Evolutionary conservation across 2,888 invertebrate genomes (phyloP).

Genomic region (Coenonympha glycerion): DNA sequence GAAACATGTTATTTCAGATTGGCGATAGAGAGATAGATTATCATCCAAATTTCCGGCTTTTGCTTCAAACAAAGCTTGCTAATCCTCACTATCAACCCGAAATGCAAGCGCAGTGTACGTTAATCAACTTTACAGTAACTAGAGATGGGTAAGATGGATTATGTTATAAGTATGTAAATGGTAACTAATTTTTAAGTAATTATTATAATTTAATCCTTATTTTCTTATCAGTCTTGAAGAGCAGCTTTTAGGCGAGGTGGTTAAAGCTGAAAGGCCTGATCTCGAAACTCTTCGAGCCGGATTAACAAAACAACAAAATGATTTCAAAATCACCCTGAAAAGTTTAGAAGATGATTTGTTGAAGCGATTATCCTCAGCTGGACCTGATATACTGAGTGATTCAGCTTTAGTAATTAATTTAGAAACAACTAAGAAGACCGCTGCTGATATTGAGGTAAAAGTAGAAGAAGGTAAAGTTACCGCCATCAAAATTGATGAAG

Average conservation of each 20-base stretch:
- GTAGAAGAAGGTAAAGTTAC: constrained; percentile 91
- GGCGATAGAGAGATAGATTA: constrained; percentile 96
- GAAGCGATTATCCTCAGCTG: constrained; percentile 89
- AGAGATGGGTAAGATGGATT: constrained; percentile 81
- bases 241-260: constrained; percentile 93
- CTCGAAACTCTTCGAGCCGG: constrained; percentile 87
- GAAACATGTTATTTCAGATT: constrained; percentile 78
- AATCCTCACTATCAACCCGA: constrained; percentile 98
- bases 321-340: constrained; percentile 94
- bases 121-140: constrained; percentile 97
- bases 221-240: constrained; percentile 88
- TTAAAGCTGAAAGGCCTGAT: constrained; percentile 94
- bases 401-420: constrained; percentile 92
- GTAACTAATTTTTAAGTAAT: neutral
- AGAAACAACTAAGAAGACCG: constrained; percentile 94
- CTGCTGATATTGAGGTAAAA: constrained; percentile 91
- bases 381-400: constrained; percentile 93
- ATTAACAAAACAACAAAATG: constrained; percentile 93
- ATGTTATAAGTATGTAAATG: neutral
- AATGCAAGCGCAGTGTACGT: constrained; percentile 96
- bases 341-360: constrained; percentile 93
- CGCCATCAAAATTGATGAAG: constrained; percentile 90
- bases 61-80: constrained; percentile 94
- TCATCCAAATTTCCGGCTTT: constrained; percentile 85
- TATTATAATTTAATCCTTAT: no score